These are phyloP conservation scores for Torymus aiolomorphi DNA, from an alignment of 2,888 invertebrate genomes.

Conservation along the genomic window DNA sequence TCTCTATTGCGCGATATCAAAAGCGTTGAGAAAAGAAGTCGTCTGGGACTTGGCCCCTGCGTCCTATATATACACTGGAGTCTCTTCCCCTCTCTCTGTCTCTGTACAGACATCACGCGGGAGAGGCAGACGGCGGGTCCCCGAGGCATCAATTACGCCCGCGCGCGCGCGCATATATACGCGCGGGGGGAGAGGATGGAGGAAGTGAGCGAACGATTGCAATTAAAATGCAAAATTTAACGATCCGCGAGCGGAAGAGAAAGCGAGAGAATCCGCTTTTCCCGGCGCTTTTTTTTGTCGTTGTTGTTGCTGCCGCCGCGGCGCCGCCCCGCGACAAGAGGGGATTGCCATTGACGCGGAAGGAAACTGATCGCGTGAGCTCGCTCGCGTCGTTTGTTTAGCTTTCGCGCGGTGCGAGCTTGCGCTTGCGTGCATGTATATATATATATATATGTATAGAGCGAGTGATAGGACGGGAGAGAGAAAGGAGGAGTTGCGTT, in stretches of 20 bases:
- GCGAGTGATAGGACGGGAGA: background rate
- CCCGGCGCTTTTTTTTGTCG: background rate
- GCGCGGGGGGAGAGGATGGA: too few relatives aligned
- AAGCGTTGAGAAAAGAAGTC: slow-evolving; percentile 59
- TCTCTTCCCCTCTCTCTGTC: too few relatives aligned
- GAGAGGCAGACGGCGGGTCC: slow-evolving; percentile 57
- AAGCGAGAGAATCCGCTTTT: slow-evolving; percentile 30
- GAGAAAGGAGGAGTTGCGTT: background rate
- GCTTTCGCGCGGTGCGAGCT: too few relatives aligned
- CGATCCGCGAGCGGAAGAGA: slow-evolving; percentile 57
- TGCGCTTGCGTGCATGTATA: too few relatives aligned
- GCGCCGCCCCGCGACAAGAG: background rate
- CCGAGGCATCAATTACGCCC: slow-evolving; percentile 67
- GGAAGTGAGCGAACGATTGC: slow-evolving; percentile 58
- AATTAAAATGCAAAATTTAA: slow-evolving; percentile 70
- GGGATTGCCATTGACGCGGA: background rate
- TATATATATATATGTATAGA: too few relatives aligned
- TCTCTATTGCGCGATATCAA: slow-evolving; percentile 62
- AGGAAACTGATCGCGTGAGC: background rate
- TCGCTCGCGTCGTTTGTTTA: too few relatives aligned
- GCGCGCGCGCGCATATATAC: slow-evolving; percentile 36
- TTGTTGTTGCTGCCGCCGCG: background rate
- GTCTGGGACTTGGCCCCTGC: slow-evolving; percentile 37
- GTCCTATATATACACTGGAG: too few relatives aligned
- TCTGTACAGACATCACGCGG: background rate